Evolutionary conservation across 2,797 vertebrate species (phyloP).

Genomic region (Thaleichthys pacificus): DNA sequence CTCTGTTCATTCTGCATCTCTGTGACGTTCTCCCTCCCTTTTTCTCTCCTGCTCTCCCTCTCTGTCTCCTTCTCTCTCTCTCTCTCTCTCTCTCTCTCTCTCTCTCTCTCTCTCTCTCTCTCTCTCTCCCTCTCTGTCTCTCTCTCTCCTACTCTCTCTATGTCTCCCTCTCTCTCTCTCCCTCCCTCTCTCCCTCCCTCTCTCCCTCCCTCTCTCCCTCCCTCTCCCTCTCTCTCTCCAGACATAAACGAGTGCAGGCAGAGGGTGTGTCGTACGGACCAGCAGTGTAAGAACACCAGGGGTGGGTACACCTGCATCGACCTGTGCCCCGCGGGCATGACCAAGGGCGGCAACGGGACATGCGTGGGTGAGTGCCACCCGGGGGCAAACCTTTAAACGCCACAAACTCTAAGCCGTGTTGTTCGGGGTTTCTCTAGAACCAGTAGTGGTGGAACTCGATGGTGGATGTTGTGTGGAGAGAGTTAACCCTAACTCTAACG

Average conservation of each 20-base stretch:
- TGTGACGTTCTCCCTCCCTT: no score
- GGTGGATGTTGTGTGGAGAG: not conserved
- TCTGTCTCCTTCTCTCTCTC: not conserved
- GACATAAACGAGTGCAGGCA: slow-evolving; percentile 97
- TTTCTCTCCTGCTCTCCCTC: no score
- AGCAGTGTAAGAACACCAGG: slow-evolving; percentile 93
- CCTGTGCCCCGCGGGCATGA: slow-evolving; percentile 91
- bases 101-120: not conserved
- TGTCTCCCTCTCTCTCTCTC: not conserved
- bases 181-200: not conserved
- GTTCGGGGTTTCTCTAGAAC: no score
- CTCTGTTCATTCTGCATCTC: no score
- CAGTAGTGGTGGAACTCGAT: not conserved
- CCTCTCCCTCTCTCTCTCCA: slow-evolving; percentile 43
- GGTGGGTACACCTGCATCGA: slow-evolving; percentile 95
- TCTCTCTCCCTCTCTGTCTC: not conserved
- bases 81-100: not conserved
- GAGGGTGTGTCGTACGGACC: slow-evolving; percentile 89
- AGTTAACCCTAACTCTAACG: no score
- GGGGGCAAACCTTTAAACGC: not conserved
- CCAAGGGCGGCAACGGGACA: slow-evolving; percentile 87
- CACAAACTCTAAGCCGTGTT: no score
- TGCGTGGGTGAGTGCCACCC: slow-evolving; percentile 83
- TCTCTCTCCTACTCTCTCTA: not conserved
- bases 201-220: not conserved